phyloP scores from a whole-genome alignment of 2,113 vertebrate species.

The mouse (Mus musculus) region DNA sequence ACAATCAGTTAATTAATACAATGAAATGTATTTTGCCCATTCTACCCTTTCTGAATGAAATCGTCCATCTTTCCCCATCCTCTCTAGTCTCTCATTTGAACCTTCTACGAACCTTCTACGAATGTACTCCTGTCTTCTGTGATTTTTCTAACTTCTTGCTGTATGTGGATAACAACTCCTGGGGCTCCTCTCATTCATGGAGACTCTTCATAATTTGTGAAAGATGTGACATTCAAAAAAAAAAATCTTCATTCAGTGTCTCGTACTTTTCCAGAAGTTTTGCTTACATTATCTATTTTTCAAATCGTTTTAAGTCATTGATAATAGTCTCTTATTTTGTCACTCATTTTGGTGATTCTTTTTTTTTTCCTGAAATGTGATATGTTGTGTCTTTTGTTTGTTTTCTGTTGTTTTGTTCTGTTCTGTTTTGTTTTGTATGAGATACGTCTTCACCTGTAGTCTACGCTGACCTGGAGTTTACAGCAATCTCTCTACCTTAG shows the following conservation, averaged over 20 bases:
- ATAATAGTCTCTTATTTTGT: background rate
- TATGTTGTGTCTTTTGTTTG: background rate
- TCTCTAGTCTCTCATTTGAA: background rate
- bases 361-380: background rate
- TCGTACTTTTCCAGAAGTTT: constrained; percentile 11
- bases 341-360: background rate
- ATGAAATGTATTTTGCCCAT: background rate
- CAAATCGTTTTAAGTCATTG: background rate
- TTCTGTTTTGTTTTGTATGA: background rate
- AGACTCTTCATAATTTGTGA: constrained; percentile 7
- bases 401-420: background rate
- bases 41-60: background rate
- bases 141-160: background rate
- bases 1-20: background rate
- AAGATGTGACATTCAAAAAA: background rate
- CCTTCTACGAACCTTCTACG: background rate
- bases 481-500: too few species aligned
- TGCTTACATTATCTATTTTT: background rate
- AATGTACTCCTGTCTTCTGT: background rate
- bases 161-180: background rate
- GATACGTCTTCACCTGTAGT: background rate
- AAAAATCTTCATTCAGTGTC: background rate
- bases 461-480: background rate
- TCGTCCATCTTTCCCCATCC: background rate
- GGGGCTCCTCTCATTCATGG: background rate